phyloP scores from a whole-genome alignment of 1,140 invertebrate genomes.

The Archivesica marissinica region DNA sequence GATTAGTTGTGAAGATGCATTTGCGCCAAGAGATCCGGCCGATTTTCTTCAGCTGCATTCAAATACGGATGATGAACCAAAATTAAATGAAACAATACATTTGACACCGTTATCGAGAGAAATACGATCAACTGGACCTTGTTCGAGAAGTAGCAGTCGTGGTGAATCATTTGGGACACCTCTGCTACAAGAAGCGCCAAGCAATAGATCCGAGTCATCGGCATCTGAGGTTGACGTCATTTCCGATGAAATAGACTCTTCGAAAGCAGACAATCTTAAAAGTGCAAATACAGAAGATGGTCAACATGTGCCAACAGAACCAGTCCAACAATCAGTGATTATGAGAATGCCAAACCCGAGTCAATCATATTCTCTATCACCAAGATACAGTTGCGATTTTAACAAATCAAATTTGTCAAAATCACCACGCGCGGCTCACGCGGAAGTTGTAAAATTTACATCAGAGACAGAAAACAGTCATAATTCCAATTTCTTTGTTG shows the following conservation, averaged over 20 bases:
- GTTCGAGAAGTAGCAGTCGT: constrained; percentile 78
- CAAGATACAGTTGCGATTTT: constrained; percentile 54
- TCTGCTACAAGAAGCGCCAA: constrained; percentile 72
- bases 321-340: constrained; percentile 77
- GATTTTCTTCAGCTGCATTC: constrained; percentile 67
- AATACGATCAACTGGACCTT: constrained; percentile 72
- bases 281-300: constrained; percentile 53
- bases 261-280: constrained; percentile 37
- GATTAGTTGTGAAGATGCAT: constrained; percentile 70
- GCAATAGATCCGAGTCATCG: constrained; percentile 81
- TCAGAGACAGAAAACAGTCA: constrained; percentile 54
- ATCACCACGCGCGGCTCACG: constrained; percentile 49
- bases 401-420: constrained; percentile 55
- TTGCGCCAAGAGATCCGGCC: constrained; percentile 71
- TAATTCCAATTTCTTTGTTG: constrained; percentile 22
- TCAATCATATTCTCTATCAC: constrained; percentile 60
- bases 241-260: constrained; percentile 75
- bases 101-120: constrained; percentile 63
- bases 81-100: constrained; percentile 59
- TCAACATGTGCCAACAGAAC: constrained; percentile 57
- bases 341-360: constrained; percentile 71
- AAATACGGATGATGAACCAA: constrained; percentile 44
- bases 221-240: constrained; percentile 80
- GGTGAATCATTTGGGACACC: constrained; percentile 70
- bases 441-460: constrained; percentile 55